Evolutionary conservation across 1,140 invertebrate genomes (phyloP).

Genomic region (Trachymyrmex septentrionalis): DNA sequence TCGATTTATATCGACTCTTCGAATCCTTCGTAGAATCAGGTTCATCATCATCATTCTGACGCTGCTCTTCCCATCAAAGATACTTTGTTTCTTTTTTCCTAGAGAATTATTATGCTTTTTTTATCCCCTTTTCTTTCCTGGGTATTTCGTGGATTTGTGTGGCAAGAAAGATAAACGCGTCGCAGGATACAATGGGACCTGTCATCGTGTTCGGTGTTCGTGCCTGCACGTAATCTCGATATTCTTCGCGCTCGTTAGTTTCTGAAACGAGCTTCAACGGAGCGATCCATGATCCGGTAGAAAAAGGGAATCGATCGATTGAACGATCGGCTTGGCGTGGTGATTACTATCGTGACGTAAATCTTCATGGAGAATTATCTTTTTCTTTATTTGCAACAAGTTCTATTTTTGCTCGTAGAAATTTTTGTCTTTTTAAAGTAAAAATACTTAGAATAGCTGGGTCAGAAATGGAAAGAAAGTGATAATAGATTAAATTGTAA

Average conservation of each 20-base stretch:
- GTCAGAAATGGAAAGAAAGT: background rate
- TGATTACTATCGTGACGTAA: constrained; percentile 21
- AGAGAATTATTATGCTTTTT: constrained; percentile 33
- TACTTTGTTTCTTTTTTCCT: background rate
- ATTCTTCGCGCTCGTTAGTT: constrained; percentile 62
- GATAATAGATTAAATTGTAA: background rate
- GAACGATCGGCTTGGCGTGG: constrained; percentile 6
- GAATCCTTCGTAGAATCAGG: constrained; percentile 59
- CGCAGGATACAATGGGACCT: constrained; percentile 56
- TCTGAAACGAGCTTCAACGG: constrained; percentile 20
- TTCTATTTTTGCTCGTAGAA: background rate
- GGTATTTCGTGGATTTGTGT: constrained; percentile 19
- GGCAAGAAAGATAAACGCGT: background rate
- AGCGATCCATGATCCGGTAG: constrained; percentile 27
- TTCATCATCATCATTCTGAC: background rate
- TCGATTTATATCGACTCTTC: constrained; percentile 73
- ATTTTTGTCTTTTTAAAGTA: background rate
- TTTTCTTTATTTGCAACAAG: background rate
- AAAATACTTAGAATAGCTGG: background rate
- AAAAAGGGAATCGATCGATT: constrained; percentile 44
- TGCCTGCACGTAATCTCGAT: constrained; percentile 36
- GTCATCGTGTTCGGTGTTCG: constrained; percentile 43
- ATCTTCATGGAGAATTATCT: background rate
- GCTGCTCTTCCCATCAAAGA: constrained; percentile 9
- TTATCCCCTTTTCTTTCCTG: background rate